Conservation (phyloP, 2,113 vertebrate species). For the Nesoenas mayeri region DNA sequence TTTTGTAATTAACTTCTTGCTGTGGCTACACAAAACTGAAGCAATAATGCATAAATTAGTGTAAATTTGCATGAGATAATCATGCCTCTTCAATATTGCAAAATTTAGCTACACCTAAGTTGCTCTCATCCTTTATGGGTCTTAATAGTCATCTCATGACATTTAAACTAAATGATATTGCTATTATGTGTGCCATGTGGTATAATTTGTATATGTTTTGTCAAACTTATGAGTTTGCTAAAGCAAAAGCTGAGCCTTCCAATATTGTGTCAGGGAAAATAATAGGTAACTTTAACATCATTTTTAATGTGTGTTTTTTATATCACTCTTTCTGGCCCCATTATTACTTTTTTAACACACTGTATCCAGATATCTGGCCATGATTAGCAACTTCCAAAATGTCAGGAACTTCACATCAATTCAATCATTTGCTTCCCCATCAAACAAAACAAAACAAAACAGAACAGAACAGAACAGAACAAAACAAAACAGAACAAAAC, state of each 20-base stretch:
- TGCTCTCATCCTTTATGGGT: neutral
- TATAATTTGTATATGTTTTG: neutral
- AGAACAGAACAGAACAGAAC: too few species aligned
- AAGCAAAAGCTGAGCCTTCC: neutral
- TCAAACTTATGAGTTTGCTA: neutral
- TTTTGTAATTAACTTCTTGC: slow-evolving; percentile 3
- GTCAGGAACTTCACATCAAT: neutral
- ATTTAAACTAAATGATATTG: slow-evolving; percentile 1
- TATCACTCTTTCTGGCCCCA: neutral
- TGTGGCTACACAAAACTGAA: neutral
- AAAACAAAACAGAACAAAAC: too few species aligned
- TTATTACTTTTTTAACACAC: neutral
- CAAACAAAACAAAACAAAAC: neutral
- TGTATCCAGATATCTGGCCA: neutral
- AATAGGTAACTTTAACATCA: neutral
- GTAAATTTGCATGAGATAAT: neutral
- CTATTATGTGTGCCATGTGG: neutral
- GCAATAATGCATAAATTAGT: neutral
- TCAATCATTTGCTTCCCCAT: neutral
- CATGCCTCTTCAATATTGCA: neutral
- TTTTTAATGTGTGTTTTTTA: neutral
- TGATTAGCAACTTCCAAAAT: neutral
- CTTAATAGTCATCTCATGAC: slow-evolving; percentile 1
- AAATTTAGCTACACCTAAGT: neutral
- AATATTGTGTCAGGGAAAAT: neutral